phyloP scores from a whole-genome alignment of 2,888 invertebrate species.

The Trichopria drosophilae region DNA sequence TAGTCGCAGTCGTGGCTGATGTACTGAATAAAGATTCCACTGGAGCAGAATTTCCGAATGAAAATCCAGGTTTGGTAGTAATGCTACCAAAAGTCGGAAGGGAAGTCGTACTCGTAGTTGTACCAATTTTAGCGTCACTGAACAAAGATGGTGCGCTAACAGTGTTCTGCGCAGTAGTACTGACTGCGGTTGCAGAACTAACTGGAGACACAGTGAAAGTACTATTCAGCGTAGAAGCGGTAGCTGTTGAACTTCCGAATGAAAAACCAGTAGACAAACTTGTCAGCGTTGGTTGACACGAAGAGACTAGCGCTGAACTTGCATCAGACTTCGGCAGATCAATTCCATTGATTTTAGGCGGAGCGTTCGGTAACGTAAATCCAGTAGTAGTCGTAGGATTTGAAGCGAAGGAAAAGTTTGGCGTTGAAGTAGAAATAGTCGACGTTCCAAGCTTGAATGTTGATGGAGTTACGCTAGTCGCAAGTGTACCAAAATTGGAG shows the following conservation, averaged over 20 bases:
- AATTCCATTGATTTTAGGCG: not conserved
- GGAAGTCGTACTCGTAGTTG: constrained; percentile 2
- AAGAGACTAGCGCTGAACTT: too few species aligned
- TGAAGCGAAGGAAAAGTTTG: constrained; percentile 1
- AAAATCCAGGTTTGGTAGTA: constrained; percentile 15
- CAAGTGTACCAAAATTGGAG: not conserved
- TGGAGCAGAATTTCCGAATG: constrained; percentile 23
- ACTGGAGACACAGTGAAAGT: too few species aligned
- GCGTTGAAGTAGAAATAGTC: not conserved
- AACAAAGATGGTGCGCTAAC: not conserved
- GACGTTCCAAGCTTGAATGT: not conserved
- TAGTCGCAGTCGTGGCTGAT: not conserved
- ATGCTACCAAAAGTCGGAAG: not conserved
- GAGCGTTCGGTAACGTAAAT: not conserved
- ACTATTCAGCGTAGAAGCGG: not conserved
- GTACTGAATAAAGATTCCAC: too few species aligned
- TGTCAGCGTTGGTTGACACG: too few species aligned
- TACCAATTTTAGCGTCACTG: constrained; percentile 16
- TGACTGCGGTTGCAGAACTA: constrained; percentile 8
- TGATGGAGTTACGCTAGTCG: not conserved
- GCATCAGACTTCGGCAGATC: not conserved
- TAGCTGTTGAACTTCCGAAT: not conserved
- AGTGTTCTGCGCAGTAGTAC: constrained; percentile 22
- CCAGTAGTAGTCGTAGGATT: not conserved
- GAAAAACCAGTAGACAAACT: not conserved